A percentile compares a stretch with the other conserved stretches of the same genome.
phyloP scores from a whole-genome alignment of 2,888 invertebrate genomes.

The Stratiomys singularior region DNA sequence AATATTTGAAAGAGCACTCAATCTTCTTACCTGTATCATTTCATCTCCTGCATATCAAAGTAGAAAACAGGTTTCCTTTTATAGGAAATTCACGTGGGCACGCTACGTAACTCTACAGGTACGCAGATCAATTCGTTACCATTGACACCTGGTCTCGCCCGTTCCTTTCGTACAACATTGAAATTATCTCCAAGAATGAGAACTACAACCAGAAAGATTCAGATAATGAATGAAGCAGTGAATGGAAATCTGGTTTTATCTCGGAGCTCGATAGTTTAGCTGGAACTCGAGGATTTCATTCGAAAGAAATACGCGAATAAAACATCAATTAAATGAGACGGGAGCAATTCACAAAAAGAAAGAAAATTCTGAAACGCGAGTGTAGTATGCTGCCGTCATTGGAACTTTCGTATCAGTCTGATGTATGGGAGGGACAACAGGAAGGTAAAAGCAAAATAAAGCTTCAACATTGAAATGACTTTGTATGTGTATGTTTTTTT shows the following conservation, averaged over 20 bases:
- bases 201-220: not conserved
- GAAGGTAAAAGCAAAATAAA: not conserved
- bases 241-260: conserved; percentile 31
- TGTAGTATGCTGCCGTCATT: not conserved
- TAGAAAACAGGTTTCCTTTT: not conserved
- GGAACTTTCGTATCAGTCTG: not conserved
- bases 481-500: not conserved
- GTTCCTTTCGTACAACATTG: not conserved
- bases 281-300: not conserved
- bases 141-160: conserved; percentile 14
- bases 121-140: conserved; percentile 14
- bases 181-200: conserved; percentile 12
- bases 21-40: not conserved
- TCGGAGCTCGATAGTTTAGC: not conserved
- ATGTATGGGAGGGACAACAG: not conserved
- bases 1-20: conserved; percentile 4
- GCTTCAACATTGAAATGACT: not conserved
- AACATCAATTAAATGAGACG: conserved; percentile 3
- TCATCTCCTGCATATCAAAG: not conserved
- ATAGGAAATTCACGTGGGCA: not conserved
- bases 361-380: not conserved
- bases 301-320: not conserved
- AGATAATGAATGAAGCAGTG: not conserved
- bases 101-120: conserved; percentile 8
- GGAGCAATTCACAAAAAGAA: not conserved